phyloP scores from a whole-genome alignment of 1,140 invertebrate species.

The Melitaea cinxia region DNA sequence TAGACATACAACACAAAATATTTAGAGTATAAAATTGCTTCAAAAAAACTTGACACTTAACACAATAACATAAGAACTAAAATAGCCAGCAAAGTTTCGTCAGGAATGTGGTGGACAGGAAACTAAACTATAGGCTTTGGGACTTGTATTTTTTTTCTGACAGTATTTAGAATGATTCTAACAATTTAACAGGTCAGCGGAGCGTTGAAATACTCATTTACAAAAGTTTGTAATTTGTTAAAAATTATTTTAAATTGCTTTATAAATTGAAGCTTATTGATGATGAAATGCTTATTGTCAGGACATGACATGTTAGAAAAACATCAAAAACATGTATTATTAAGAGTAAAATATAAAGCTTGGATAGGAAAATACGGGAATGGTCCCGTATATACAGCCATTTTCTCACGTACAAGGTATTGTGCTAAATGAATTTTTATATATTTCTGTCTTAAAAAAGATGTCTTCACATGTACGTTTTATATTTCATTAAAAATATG shows the following conservation, averaged over 20 bases:
- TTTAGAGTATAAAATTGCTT: not conserved
- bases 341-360: too few species aligned
- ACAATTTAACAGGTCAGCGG: constrained; percentile 38
- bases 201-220: constrained; percentile 33
- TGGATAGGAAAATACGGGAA: too few species aligned
- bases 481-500: too few species aligned
- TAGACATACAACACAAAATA: not conserved
- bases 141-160: constrained; percentile 21
- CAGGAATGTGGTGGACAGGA: not conserved
- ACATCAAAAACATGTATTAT: too few species aligned
- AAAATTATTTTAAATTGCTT: constrained; percentile 20
- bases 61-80: not conserved
- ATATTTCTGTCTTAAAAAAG: too few species aligned
- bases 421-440: too few species aligned
- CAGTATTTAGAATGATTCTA: constrained; percentile 10
- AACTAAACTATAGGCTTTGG: not conserved
- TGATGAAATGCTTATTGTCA: not conserved
- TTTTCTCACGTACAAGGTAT: too few species aligned
- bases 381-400: too few species aligned
- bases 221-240: constrained; percentile 6
- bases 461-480: too few species aligned
- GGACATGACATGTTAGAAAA: not conserved
- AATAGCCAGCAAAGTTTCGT: not conserved
- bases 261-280: constrained; percentile 5
- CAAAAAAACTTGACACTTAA: not conserved